Evolutionary conservation across 2,113 vertebrate genomes (phyloP).

Genomic region (Probosciger aterrimus): DNA sequence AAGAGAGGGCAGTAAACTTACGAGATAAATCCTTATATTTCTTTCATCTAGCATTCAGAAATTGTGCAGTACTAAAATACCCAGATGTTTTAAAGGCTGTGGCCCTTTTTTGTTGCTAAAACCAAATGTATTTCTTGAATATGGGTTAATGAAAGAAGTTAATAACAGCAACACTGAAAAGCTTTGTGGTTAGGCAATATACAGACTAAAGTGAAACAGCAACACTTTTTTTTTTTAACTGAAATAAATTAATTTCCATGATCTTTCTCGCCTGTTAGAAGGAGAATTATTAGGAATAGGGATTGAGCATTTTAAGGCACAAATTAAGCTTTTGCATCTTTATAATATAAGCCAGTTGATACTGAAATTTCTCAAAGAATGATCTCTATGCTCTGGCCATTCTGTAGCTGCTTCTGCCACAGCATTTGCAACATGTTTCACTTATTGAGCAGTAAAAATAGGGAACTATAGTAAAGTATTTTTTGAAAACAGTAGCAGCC

Average conservation of each 20-base stretch:
- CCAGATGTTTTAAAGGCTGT: constrained; percentile 72
- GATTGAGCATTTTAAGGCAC: not conserved
- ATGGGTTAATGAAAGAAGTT: constrained; percentile 75
- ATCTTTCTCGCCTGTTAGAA: constrained; percentile 22
- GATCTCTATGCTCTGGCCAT: constrained; percentile 9
- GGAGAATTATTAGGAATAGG: constrained; percentile 20
- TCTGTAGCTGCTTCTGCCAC: constrained; percentile 51
- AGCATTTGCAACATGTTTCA: constrained; percentile 48
- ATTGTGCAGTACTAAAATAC: constrained; percentile 67
- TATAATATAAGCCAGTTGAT: not conserved
- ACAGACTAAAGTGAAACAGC: not conserved
- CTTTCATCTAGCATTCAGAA: constrained; percentile 63
- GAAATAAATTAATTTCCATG: constrained; percentile 21
- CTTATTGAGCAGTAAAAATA: constrained; percentile 39
- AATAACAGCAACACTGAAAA: constrained; percentile 48
- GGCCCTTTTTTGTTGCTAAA: constrained; percentile 68
- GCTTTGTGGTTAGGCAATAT: constrained; percentile 46
- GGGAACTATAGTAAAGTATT: constrained; percentile 29
- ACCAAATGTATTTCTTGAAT: constrained; percentile 66
- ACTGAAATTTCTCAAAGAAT: not conserved
- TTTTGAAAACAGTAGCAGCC: constrained; percentile 38
- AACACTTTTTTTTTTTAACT: not conserved
- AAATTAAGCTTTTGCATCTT: constrained; percentile 37
- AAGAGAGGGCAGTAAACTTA: constrained; percentile 65
- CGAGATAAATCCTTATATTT: constrained; percentile 62